Percentiles rank a stretch among this genome's conserved stretches.
These are phyloP conservation scores for Labeo rohita DNA, from an alignment of 2,113 vertebrate species.

Conservation along the genomic window DNA sequence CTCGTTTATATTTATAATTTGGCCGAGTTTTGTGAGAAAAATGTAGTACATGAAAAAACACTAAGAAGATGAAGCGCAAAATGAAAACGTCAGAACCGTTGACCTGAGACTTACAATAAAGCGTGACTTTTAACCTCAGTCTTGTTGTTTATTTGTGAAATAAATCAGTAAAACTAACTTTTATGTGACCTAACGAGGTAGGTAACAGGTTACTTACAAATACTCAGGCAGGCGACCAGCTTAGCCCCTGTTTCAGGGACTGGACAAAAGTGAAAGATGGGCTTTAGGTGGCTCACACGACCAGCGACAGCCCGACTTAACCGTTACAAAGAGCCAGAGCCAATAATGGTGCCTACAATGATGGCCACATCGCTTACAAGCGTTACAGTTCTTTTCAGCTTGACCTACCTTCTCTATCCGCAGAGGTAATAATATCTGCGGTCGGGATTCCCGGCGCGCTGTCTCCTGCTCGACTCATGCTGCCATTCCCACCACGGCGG, in stretches of 20 bases:
- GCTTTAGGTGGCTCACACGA: slow-evolving; percentile 93
- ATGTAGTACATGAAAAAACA: neutral
- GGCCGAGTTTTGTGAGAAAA: neutral
- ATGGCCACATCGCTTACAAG: slow-evolving; percentile 94
- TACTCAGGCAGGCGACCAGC: slow-evolving; percentile 92
- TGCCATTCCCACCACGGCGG: slow-evolving; percentile 44
- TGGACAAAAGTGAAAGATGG: slow-evolving; percentile 87
- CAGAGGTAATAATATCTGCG: slow-evolving; percentile 35
- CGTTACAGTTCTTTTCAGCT: slow-evolving; percentile 88
- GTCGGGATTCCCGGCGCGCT: slow-evolving; percentile 37
- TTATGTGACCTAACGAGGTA: neutral
- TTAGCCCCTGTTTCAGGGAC: slow-evolving; percentile 89
- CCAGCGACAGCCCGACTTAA: slow-evolving; percentile 89
- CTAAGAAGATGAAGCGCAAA: neutral
- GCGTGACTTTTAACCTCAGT: neutral
- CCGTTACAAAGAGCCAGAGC: slow-evolving; percentile 96
- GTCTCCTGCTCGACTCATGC: slow-evolving; percentile 33
- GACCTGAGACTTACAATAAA: neutral
- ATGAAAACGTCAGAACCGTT: neutral
- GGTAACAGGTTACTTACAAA: slow-evolving; percentile 84
- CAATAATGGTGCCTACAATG: slow-evolving; percentile 98
- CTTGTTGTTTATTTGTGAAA: neutral
- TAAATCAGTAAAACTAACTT: neutral
- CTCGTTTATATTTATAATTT: neutral
- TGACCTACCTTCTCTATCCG: slow-evolving; percentile 70